Base-by-base conservation (phyloP, 2,113 vertebrate genomes). In the Neolamprologus kungweensis region DNA sequence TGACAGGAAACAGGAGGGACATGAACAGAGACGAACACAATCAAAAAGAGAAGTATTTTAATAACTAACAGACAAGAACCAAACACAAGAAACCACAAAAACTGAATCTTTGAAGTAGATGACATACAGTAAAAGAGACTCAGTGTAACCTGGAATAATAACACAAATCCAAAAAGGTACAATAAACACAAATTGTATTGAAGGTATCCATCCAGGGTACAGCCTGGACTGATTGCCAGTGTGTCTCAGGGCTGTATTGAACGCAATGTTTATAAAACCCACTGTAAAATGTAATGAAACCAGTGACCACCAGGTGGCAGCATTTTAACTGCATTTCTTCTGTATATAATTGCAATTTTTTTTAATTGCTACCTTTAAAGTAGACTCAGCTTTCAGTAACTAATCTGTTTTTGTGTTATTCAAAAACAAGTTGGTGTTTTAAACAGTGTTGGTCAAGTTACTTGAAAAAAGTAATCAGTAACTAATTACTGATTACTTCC, bases 311-410 rank as follows among this genome's bases (percentile, higher is more conserved):
- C 19, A 68, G 33, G 19, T 40, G 63, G 19, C 33, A 40, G 19
- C 33, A 21, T 13, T 68, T 68, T 68, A 40, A 12, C 11, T 13
- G 11, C 63, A 37, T 37, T 68, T 68, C 1, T 21, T 21, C 7
- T 5, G 19, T 21, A 40, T 21, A 65, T 65, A 37, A 37, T 37
- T 65, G 6, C 4, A 35, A 2, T 21, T 7, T 10, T 63, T 28
- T 35, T 7, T 0, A 0, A 3, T 37, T 65, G 17, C 31, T 63
- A 63, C 2, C 17, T 63, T 35, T 12, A 65, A 10, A n/a, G 31
- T n/a, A 65, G 17, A 65, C 17, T 65, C 31, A 35, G 21, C 12
- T 26, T 57, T 26, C 54, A 57, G 23, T 12, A 35, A 63, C 16
- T n/a, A 65, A 65, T 65, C 31, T 6, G 57, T 31, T 60, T 65